Conservation (phyloP, 2,113 vertebrate species). For the Pelusios castaneus region DNA sequence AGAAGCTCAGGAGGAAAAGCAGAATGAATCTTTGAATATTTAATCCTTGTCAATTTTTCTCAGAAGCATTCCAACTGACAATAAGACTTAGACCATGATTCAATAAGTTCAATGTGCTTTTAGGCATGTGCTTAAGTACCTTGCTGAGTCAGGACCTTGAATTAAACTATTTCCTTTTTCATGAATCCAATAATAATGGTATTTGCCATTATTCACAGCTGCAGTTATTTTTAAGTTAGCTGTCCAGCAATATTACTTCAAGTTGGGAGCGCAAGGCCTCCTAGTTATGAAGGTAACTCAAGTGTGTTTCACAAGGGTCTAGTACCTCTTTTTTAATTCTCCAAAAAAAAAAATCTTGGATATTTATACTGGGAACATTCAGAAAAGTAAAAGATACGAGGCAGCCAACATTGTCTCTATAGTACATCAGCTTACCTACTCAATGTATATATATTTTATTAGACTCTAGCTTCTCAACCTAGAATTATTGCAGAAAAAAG, state of each 20-base stretch:
- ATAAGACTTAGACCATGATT: not conserved
- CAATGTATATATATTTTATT: not conserved
- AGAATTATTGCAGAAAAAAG: not conserved
- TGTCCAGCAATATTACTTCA: not conserved
- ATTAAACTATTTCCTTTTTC: not conserved
- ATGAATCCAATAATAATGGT: not conserved
- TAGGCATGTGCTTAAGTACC: not conserved
- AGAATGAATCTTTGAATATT: not conserved
- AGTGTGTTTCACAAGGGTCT: not conserved
- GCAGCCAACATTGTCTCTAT: not conserved
- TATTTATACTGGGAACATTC: not conserved
- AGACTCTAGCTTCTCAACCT: not conserved
- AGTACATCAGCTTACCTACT: not conserved
- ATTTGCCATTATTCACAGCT: not conserved
- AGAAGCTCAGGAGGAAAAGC: not conserved
- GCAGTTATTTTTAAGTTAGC: not conserved
- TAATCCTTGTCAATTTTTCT: not conserved
- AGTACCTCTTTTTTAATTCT: not conserved
- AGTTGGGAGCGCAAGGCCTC: not conserved
- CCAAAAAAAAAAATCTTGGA: not conserved
- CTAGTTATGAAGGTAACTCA: not conserved
- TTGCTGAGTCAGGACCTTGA: not conserved
- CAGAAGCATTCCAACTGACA: not conserved
- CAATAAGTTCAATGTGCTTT: not conserved
- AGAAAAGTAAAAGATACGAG: fast-evolving